Conservation (phyloP, 2,797 vertebrate species). For the Notoglanidium macrostoma region DNA sequence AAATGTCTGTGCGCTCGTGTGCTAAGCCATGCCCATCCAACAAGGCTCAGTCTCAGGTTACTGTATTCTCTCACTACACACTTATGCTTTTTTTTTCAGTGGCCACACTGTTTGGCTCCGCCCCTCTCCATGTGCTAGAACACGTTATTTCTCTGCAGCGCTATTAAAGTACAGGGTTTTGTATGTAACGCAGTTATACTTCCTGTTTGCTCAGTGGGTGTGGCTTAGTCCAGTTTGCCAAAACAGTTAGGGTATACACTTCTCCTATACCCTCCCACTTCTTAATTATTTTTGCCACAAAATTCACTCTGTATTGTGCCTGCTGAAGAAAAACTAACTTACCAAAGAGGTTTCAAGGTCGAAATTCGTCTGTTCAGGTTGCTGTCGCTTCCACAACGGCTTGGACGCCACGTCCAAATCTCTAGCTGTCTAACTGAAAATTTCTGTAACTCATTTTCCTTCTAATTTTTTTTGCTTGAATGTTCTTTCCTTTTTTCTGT, state of each 20-base stretch:
- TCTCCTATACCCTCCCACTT: too few relatives aligned
- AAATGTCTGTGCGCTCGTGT: not conserved
- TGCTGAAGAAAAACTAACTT: constrained; percentile 41
- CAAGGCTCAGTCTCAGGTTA: not conserved
- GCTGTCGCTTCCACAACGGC: not conserved
- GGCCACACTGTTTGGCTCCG: not conserved
- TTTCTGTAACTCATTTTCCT: not conserved
- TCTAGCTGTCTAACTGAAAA: not conserved
- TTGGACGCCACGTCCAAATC: not conserved
- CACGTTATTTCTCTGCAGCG: not conserved
- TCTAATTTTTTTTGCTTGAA: not conserved
- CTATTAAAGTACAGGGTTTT: not conserved
- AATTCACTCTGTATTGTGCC: constrained; percentile 20
- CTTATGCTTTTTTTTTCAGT: not conserved
- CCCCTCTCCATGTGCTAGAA: not conserved
- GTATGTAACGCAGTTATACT: not conserved
- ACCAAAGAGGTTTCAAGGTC: constrained; percentile 44
- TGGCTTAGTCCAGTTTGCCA: not conserved
- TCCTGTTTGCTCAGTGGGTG: not conserved
- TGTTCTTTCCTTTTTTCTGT: not conserved
- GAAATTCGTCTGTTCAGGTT: not conserved
- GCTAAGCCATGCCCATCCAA: not conserved
- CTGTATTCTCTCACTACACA: not conserved
- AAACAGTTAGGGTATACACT: not conserved
- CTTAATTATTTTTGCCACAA: not conserved